Conservation (phyloP, 1,140 invertebrate species). For the Pissodes strobi region DNA sequence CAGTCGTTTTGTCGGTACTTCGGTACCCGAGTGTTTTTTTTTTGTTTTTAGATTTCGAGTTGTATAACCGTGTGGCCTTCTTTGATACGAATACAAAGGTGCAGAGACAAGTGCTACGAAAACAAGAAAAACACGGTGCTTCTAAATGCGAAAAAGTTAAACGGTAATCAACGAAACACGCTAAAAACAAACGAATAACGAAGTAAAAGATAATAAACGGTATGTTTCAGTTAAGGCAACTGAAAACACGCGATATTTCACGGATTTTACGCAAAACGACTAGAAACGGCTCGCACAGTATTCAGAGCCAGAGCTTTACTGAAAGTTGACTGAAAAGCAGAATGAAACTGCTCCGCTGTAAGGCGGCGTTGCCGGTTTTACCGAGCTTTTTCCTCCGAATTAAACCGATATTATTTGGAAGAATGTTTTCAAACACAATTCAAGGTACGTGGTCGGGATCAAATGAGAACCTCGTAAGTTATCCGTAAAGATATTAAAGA, state of each 20-base stretch:
- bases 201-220: not conserved
- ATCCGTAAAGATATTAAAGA: too few relatives aligned
- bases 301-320: slow-evolving; percentile 23
- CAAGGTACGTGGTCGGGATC: too few relatives aligned
- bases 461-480: too few relatives aligned
- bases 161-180: not conserved
- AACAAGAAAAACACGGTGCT: too few relatives aligned
- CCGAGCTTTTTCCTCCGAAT: not conserved
- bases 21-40: too few relatives aligned
- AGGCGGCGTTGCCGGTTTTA: slow-evolving; percentile 6
- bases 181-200: not conserved
- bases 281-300: not conserved
- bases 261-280: slow-evolving; percentile 5
- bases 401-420: not conserved
- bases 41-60: too few relatives aligned
- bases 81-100: too few relatives aligned
- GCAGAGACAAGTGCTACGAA: too few relatives aligned
- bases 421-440: too few relatives aligned
- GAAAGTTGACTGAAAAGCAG: slow-evolving; percentile 29
- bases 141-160: too few relatives aligned
- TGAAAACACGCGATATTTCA: not conserved
- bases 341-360: slow-evolving; percentile 24
- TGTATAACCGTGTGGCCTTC: too few relatives aligned
- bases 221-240: not conserved
- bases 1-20: too few relatives aligned